Evolutionary conservation across 1,140 invertebrate species (phyloP).

Genomic region (Cyphomyrmex costatus): DNA sequence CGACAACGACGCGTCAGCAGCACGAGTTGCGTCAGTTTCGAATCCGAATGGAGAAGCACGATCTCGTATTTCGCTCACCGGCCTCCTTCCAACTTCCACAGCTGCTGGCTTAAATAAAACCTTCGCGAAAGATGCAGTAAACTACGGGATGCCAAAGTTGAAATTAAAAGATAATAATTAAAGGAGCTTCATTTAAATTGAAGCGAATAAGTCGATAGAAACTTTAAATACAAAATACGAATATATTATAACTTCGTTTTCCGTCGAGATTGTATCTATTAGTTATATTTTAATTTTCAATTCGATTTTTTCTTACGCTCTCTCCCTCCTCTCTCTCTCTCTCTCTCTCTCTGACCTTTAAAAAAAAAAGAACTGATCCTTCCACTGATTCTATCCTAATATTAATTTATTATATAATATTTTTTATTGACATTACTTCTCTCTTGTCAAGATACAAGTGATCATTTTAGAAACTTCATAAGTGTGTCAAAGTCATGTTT

Average conservation of each 20-base stretch:
- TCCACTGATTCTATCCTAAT: background rate
- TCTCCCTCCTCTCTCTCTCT: background rate
- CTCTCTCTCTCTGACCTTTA: background rate
- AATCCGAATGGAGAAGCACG: background rate
- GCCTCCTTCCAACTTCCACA: background rate
- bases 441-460: background rate
- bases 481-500: no score
- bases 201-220: background rate
- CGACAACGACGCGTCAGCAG: constrained; percentile 16
- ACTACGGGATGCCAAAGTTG: no score
- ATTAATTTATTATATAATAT: background rate
- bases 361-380: no score
- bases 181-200: background rate
- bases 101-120: background rate
- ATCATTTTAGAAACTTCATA: no score
- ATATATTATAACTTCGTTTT: no score
- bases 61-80: background rate
- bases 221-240: background rate
- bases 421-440: background rate
- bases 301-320: background rate
- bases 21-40: background rate
- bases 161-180: constrained; percentile 8
- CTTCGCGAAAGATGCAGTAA: background rate
- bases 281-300: background rate
- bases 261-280: background rate